These are phyloP conservation scores for Keiferia lycopersicella DNA, from an alignment of 2,888 invertebrate species.

Conservation along the genomic window DNA sequence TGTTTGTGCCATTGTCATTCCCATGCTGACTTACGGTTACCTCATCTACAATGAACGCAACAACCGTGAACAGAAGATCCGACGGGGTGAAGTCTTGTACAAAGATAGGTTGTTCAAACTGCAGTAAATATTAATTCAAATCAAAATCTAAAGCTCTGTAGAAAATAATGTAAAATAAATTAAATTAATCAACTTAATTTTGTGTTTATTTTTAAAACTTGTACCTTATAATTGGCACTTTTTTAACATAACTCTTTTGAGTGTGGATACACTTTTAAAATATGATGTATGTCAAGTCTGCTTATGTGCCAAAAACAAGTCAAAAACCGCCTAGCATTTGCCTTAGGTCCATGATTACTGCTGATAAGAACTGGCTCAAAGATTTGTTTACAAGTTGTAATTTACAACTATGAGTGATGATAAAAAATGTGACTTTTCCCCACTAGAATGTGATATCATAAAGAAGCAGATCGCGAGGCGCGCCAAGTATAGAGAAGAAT, in stretches of 20 bases:
- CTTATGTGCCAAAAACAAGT: no score
- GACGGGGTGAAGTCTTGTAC: slow-evolving; percentile 87
- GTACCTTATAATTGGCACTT: no score
- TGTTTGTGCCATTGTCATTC: slow-evolving; percentile 69
- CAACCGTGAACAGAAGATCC: slow-evolving; percentile 73
- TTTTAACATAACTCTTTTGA: no score
- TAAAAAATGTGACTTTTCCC: slow-evolving; percentile 42
- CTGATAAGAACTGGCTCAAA: no score
- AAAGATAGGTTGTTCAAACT: slow-evolving; percentile 85
- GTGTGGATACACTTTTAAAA: no score
- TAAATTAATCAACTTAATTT: background rate
- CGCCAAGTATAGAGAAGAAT: slow-evolving; percentile 83
- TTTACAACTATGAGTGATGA: background rate
- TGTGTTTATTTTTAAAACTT: background rate
- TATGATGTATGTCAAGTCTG: no score
- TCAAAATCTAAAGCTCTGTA: slow-evolving; percentile 28
- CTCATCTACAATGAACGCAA: slow-evolving; percentile 73
- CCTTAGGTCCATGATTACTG: no score
- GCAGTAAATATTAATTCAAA: slow-evolving; percentile 21
- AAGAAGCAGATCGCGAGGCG: slow-evolving; percentile 82
- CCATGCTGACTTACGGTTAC: slow-evolving; percentile 77
- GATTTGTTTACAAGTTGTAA: no score
- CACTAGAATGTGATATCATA: slow-evolving; percentile 73
- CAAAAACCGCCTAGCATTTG: no score
- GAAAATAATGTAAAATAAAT: slow-evolving; percentile 21